A percentile compares a stretch with the other conserved stretches of the same genome.
Conservation (phyloP, 2,113 vertebrate genomes). For the Meleagris gallopavo region DNA sequence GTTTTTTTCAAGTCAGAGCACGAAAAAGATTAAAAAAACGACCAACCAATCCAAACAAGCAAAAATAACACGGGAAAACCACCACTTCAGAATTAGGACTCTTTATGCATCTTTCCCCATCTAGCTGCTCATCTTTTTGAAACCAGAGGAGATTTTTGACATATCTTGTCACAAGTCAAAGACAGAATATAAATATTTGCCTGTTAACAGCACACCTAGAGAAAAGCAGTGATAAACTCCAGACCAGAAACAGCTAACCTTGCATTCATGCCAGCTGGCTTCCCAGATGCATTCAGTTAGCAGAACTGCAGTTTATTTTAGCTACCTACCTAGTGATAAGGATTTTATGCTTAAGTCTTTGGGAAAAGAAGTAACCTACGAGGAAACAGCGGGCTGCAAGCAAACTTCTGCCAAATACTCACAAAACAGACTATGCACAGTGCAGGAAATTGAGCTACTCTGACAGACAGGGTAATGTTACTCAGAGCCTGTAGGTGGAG, state of each 20-base stretch:
- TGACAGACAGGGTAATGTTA: neutral
- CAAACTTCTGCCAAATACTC: neutral
- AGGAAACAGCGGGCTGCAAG: neutral
- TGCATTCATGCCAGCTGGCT: neutral
- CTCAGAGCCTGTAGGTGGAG: neutral
- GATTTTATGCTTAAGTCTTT: neutral
- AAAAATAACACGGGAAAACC: neutral
- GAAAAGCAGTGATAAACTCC: neutral
- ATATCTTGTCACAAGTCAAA: neutral
- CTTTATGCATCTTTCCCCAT: neutral
- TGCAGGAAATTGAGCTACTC: neutral
- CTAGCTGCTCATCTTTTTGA: neutral
- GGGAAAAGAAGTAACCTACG: neutral
- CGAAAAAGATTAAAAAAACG: neutral
- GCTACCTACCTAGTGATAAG: neutral
- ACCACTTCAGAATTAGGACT: neutral
- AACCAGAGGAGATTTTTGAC: neutral
- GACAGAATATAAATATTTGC: neutral
- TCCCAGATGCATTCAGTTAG: neutral
- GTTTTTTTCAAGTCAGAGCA: neutral
- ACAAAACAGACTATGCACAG: neutral
- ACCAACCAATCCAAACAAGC: too few species aligned
- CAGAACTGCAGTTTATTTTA: neutral
- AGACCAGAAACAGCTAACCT: neutral
- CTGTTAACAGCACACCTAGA: neutral